phyloP scores from a whole-genome alignment of 2,888 invertebrate species.

The Agelastica alni region DNA sequence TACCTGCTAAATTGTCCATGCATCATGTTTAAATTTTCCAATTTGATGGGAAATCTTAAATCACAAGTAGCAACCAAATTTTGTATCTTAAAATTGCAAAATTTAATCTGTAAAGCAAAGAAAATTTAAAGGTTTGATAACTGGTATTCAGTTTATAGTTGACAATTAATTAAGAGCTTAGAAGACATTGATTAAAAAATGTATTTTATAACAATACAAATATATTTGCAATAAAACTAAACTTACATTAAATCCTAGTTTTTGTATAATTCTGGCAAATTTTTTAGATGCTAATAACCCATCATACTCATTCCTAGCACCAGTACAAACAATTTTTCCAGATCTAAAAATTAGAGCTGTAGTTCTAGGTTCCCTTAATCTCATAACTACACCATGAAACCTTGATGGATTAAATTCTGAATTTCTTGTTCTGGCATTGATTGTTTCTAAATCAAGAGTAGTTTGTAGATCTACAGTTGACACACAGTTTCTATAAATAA shows the following conservation, averaged over 20 bases:
- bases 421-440: conserved; percentile 78
- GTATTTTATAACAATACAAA: too few species aligned
- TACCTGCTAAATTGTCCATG: conserved; percentile 69
- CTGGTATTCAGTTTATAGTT: too few species aligned
- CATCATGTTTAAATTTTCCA: conserved; percentile 73
- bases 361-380: conserved; percentile 76
- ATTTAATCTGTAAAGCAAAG: conserved; percentile 74
- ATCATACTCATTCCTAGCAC: conserved; percentile 77
- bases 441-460: conserved; percentile 71
- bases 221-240: too few species aligned
- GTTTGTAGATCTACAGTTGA: conserved; percentile 77
- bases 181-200: too few species aligned
- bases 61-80: conserved; percentile 79
- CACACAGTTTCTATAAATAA: conserved; percentile 66
- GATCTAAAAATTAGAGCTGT: conserved; percentile 78
- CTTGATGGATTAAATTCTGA: conserved; percentile 83
- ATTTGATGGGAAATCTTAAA: conserved; percentile 72
- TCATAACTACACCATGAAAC: conserved; percentile 83
- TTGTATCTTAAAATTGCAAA: conserved; percentile 77
- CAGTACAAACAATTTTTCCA: conserved; percentile 83
- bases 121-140: too few species aligned
- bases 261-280: conserved; percentile 81
- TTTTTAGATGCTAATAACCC: conserved; percentile 76
- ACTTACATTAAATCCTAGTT: conserved; percentile 68
- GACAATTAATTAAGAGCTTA: too few species aligned